Conservation (phyloP, 1,140 invertebrate species). For the Olivierus martensii region DNA sequence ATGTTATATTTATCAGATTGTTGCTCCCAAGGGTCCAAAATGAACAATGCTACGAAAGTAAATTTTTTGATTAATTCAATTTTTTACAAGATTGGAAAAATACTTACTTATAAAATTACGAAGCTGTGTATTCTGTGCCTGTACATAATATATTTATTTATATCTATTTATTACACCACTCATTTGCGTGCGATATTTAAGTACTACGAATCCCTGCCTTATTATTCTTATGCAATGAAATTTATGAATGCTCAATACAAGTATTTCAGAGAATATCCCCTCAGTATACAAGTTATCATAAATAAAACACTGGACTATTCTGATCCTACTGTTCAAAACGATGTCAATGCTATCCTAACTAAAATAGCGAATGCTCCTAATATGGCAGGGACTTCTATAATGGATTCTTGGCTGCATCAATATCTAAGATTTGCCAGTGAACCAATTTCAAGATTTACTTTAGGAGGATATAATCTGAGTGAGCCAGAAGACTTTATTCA, state of each 20-base stretch:
- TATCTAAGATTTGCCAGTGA: constrained; percentile 61
- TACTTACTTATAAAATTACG: constrained; percentile 57
- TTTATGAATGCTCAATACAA: too few relatives aligned
- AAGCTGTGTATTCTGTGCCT: constrained; percentile 59
- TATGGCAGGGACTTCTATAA: constrained; percentile 54
- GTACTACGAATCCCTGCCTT: too few relatives aligned
- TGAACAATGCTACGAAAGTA: too few relatives aligned
- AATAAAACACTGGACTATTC: constrained; percentile 72
- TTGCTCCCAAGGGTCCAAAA: too few relatives aligned
- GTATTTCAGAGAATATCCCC: constrained; percentile 74
- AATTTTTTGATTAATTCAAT: too few relatives aligned
- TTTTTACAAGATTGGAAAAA: constrained; percentile 32
- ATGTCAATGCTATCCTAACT: constrained; percentile 62
- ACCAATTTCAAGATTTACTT: constrained; percentile 36
- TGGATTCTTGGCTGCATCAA: constrained; percentile 76
- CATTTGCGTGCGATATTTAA: too few relatives aligned
- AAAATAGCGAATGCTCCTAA: constrained; percentile 68
- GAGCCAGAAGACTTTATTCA: constrained; percentile 56
- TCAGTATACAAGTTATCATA: constrained; percentile 73
- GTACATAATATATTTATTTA: constrained; percentile 50
- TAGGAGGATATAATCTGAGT: constrained; percentile 53
- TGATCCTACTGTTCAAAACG: constrained; percentile 53
- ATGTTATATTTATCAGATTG: too few relatives aligned
- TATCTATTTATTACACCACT: too few relatives aligned
- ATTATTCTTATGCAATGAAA: too few relatives aligned